Evolutionary conservation across 2,888 invertebrate genomes (phyloP).

Genomic region (Macrosiphum euphorbiae): DNA sequence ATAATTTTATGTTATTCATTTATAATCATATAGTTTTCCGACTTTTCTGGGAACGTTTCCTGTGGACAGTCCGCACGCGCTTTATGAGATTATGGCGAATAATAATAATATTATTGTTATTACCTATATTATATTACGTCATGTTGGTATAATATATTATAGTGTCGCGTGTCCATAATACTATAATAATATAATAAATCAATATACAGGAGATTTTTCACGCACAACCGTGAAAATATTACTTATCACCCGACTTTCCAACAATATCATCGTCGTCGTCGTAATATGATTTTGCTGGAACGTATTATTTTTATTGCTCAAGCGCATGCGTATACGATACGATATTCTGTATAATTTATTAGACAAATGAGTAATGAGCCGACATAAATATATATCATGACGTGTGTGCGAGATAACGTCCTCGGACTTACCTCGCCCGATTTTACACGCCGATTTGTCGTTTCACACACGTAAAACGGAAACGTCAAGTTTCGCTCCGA

Average conservation of each 20-base stretch:
- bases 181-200: neutral
- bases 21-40: too few species aligned
- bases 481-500: neutral
- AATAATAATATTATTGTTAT: neutral
- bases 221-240: neutral
- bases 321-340: neutral
- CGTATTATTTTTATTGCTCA: neutral
- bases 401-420: neutral
- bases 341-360: neutral
- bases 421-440: neutral
- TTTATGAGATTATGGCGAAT: neutral
- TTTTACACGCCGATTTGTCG: slow-evolving; percentile 21
- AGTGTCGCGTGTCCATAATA: neutral
- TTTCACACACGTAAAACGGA: neutral
- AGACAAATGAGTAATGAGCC: slow-evolving; percentile 37
- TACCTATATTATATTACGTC: neutral
- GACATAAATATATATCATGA: neutral
- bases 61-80: neutral
- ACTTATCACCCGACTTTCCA: slow-evolving; percentile 16
- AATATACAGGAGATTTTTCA: neutral
- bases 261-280: slow-evolving; percentile 11
- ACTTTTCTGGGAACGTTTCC: slow-evolving; percentile 27
- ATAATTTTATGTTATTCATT: neutral
- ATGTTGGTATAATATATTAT: too few species aligned
- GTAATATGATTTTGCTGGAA: neutral